Evolutionary conservation across 2,797 vertebrate genomes (phyloP).

Genomic region (Pseudochromis fuscus): DNA sequence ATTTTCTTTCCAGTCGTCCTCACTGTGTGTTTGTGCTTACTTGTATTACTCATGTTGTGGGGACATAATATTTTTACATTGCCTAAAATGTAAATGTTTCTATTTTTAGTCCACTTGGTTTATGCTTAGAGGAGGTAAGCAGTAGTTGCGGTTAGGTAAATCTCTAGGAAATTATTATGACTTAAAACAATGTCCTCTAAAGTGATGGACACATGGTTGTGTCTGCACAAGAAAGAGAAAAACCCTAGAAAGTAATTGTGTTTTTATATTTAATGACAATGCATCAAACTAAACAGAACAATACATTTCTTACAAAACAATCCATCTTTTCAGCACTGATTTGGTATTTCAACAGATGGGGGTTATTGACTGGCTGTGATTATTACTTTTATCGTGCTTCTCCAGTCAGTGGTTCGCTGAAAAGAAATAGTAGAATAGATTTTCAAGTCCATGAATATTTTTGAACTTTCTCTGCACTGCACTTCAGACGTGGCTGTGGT

Average conservation of each 20-base stretch:
- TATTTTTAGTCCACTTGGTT: neutral
- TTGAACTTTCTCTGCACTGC: neutral
- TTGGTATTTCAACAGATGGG: conserved; percentile 14
- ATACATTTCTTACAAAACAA: conserved; percentile 10
- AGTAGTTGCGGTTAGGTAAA: neutral
- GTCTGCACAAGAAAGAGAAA: neutral
- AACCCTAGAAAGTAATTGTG: neutral
- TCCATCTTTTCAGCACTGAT: conserved; percentile 2
- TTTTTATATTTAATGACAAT: neutral
- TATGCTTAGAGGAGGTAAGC: neutral
- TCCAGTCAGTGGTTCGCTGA: neutral
- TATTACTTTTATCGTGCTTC: neutral
- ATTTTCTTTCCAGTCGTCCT: neutral
- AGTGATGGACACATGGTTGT: neutral
- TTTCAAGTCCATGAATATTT: conserved; percentile 5
- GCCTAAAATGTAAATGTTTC: neutral
- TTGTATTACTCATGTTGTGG: neutral
- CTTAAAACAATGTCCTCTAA: neutral
- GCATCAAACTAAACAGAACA: neutral
- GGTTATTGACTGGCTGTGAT: conserved; percentile 16
- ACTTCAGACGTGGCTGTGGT: neutral
- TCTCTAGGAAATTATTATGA: too few species aligned
- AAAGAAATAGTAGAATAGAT: neutral
- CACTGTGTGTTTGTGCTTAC: neutral
- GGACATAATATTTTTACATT: neutral